Base-by-base conservation (phyloP, 2,113 vertebrate genomes). In the Danionella cerebrum region DNA sequence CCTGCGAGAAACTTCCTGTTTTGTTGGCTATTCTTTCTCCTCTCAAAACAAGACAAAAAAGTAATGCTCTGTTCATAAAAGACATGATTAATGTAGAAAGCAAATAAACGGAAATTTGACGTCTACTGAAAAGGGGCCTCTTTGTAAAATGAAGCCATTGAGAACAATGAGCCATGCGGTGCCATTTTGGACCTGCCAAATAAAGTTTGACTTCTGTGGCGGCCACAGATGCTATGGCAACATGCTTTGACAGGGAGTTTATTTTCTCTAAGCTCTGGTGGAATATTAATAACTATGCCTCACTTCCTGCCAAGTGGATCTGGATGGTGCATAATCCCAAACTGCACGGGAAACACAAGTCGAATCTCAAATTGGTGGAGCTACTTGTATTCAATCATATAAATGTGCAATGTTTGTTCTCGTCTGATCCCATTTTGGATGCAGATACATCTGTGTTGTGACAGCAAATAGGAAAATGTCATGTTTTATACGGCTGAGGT, bases 1-100 rank as follows among this genome's bases (percentile, higher is more conserved):
- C 48, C 64, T 38, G 75, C 29, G 1, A 86, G 90, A 57, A 14
- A 79, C 83, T 88, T 88, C 87, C 88, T 84, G 80, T 65, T 72
- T 35, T 76, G 13, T 70, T 62, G 33, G 74, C 63, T 47, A 79
- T 19, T 71, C 62, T 80, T 83, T 70, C 52, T 48, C 62, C 18
- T 33, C 18, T 42, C 12, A 59, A 52, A 69, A 55, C 25, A 73
- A 78, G 65, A 70, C 71, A 74, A 71, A 52, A 73, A 57, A 51
- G 62, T 70, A 63, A 51, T 71, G 44, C 38, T 35, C 44, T 38
- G 58, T 53, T 73, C 54, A 71, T 70, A 58, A 73, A 67, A 67
- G 63, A 73, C 41, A 45, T 67, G 63, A 73, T 77, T 73, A 77
- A 68, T 73, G 69, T 75, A 77, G 69, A 75, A 36, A 69, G 75